A percentile compares a stretch with the other conserved stretches of the same genome.
phyloP scores from a whole-genome alignment of 2,113 vertebrate species.

The Mastomys coucha region DNA sequence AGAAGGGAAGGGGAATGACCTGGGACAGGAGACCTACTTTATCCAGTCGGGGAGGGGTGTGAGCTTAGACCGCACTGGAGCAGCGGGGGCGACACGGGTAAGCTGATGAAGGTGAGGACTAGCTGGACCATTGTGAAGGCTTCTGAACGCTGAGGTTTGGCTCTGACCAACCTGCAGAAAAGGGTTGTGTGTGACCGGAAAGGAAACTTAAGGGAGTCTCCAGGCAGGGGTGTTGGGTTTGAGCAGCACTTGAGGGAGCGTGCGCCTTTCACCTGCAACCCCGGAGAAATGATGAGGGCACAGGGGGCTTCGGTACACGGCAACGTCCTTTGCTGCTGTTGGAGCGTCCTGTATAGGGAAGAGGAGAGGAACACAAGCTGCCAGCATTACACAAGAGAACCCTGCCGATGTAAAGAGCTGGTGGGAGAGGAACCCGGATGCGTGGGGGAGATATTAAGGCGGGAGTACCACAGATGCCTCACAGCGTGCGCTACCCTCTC shows the following conservation, averaged over 20 bases:
- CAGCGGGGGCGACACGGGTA: background rate
- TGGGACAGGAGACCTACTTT: background rate
- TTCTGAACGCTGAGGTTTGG: background rate
- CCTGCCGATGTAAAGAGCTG: background rate
- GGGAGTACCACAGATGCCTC: background rate
- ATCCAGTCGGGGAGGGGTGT: background rate
- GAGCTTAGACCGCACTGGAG: background rate
- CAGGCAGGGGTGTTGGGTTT: background rate
- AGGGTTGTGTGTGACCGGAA: background rate
- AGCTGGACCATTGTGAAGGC: too few relatives aligned
- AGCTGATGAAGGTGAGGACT: too few relatives aligned
- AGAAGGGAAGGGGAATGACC: background rate
- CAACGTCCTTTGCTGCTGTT: background rate
- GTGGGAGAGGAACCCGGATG: background rate
- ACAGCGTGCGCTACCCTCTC: rapidly evolving
- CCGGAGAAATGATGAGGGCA: background rate
- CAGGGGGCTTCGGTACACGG: rapidly evolving
- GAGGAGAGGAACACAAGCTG: background rate
- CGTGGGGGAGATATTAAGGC: background rate
- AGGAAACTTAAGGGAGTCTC: background rate
- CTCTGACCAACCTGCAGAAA: background rate
- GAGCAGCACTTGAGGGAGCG: background rate
- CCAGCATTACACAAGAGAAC: background rate
- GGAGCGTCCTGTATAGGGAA: rapidly evolving
- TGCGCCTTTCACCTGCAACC: background rate